Evolutionary conservation across 2,797 vertebrate genomes (phyloP).

Genomic region (Prionace glauca): DNA sequence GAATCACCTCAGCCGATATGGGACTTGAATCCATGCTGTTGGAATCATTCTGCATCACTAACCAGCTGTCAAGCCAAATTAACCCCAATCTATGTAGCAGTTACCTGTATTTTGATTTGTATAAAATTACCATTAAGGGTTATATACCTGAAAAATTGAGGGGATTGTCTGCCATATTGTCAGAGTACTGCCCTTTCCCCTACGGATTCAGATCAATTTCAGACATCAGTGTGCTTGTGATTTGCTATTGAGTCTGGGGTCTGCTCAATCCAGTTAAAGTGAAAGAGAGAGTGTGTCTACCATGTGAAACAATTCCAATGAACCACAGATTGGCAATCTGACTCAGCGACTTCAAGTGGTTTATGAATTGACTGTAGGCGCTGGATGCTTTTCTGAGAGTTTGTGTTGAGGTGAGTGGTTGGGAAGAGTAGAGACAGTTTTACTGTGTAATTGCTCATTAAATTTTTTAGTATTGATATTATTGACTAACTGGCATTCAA

Average conservation of each 20-base stretch:
- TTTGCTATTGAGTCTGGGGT: background rate
- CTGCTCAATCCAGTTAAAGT: background rate
- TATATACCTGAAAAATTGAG: background rate
- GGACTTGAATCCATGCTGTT: too few species aligned
- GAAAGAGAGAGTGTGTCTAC: too few species aligned
- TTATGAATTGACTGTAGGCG: background rate
- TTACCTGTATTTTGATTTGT: background rate
- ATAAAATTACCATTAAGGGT: background rate
- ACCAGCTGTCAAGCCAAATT: too few species aligned
- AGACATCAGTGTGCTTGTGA: background rate
- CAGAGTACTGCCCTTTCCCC: background rate
- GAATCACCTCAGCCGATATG: too few species aligned
- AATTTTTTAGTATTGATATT: background rate
- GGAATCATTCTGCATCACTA: too few species aligned
- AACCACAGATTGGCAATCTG: background rate
- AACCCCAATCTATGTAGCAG: background rate
- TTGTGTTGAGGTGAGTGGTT: too few species aligned
- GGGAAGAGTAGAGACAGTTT: too few species aligned
- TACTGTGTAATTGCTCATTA: too few species aligned
- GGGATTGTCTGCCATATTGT: background rate
- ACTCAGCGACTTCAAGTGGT: background rate
- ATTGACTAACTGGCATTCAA: too few species aligned
- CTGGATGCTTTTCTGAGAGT: background rate
- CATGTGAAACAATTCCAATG: background rate
- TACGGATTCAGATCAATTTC: background rate